phyloP scores from a whole-genome alignment of 2,888 invertebrate genomes.

The Pseudococcus viburni region DNA sequence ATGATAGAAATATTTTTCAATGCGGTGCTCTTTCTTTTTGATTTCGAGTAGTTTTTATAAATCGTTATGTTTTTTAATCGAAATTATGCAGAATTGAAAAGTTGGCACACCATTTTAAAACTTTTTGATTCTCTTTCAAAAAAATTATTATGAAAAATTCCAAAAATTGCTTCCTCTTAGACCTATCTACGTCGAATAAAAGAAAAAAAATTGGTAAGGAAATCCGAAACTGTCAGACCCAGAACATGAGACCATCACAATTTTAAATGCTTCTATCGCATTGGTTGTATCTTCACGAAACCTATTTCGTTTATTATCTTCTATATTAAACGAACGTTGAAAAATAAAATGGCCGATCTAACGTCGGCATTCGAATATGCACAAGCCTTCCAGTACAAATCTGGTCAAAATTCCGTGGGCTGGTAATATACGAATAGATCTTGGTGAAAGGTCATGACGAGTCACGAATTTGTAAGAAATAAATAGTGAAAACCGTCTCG shows the following conservation, averaged over 20 bases:
- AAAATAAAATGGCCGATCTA: slow-evolving; percentile 16
- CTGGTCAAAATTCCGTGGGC: slow-evolving; percentile 37
- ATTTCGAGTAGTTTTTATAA: no score
- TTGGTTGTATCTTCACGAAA: background rate
- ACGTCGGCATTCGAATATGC: background rate
- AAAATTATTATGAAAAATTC: no score
- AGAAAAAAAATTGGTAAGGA: no score
- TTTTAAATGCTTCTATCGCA: background rate
- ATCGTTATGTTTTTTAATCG: no score
- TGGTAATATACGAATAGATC: background rate
- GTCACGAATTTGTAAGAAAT: slow-evolving; percentile 36
- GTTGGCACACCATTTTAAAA: no score
- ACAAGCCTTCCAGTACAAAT: background rate
- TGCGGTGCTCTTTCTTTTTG: no score
- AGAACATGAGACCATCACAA: background rate
- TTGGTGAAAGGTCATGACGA: slow-evolving; percentile 28
- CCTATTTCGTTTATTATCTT: background rate
- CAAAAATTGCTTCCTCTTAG: no score
- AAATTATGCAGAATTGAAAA: no score
- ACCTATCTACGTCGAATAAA: no score
- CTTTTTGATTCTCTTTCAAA: no score
- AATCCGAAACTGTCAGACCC: no score
- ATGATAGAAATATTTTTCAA: no score
- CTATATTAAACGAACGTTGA: background rate
- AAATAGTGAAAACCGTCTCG: background rate